Evolutionary conservation across 2,888 invertebrate species (phyloP).

Genomic region (Tineola bisselliella): DNA sequence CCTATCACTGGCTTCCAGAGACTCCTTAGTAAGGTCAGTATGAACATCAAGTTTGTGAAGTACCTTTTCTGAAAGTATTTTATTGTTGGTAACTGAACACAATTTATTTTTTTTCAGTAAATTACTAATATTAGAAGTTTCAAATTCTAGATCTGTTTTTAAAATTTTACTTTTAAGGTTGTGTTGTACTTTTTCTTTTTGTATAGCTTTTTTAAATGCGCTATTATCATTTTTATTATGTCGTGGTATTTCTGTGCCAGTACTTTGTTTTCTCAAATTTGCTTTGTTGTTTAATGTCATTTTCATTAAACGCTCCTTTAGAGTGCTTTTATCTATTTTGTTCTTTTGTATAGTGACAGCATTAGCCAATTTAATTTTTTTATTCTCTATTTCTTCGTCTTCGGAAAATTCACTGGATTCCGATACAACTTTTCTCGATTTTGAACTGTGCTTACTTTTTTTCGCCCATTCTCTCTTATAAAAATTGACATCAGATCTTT

Average conservation of each 20-base stretch:
- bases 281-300: constrained; percentile 31
- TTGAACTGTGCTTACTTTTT: constrained; percentile 25
- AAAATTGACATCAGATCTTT: not conserved
- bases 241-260: too few relatives aligned
- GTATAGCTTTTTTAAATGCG: too few relatives aligned
- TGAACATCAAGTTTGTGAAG: too few relatives aligned
- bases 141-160: too few relatives aligned
- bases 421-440: constrained; percentile 27
- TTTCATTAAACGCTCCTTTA: constrained; percentile 49
- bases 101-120: too few relatives aligned
- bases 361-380: constrained; percentile 60
- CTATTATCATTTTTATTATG: not conserved
- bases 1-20: too few relatives aligned
- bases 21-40: too few relatives aligned
- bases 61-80: not conserved
- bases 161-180: too few relatives aligned
- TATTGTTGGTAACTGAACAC: too few relatives aligned
- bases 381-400: constrained; percentile 49
- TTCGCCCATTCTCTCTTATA: not conserved
- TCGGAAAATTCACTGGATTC: constrained; percentile 43
- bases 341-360: constrained; percentile 55
- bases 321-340: constrained; percentile 42
- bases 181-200: not conserved
- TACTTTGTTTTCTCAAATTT: not conserved
- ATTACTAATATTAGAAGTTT: too few relatives aligned